These are phyloP conservation scores for Engraulis encrasicolus DNA, from an alignment of 2,113 vertebrate species.

Conservation along the genomic window DNA sequence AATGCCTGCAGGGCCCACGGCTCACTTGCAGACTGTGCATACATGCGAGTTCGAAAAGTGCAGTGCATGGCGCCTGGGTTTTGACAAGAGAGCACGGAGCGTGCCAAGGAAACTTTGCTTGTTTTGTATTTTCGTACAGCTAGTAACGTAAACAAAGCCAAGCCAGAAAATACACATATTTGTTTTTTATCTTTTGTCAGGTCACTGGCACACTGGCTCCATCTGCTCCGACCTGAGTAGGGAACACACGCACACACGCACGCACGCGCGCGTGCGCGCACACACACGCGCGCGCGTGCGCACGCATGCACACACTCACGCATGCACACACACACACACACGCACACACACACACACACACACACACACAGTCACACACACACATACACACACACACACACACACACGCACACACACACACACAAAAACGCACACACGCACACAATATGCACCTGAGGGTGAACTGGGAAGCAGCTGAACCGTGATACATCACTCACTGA, in stretches of 20 bases:
- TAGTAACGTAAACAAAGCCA: conserved; percentile 8
- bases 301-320: background rate
- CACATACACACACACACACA: too few relatives aligned
- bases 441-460: background rate
- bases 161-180: conserved; percentile 38
- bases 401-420: background rate
- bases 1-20: background rate
- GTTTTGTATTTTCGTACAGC: conserved; percentile 29
- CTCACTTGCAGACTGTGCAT: background rate
- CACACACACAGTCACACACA: background rate
- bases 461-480: conserved; percentile 9
- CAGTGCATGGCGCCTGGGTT: background rate
- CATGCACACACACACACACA: background rate
- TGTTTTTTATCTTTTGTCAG: conserved; percentile 24
- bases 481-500: conserved; percentile 5
- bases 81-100: background rate
- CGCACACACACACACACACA: conserved; percentile 1
- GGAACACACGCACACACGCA: background rate
- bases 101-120: conserved; percentile 25
- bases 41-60: background rate
- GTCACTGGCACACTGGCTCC: conserved; percentile 29
- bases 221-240: background rate
- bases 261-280: background rate
- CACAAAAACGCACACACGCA: background rate
- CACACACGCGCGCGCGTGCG: too few relatives aligned